Conservation (phyloP, 1,140 invertebrate species). For the Conus betulinus region DNA sequence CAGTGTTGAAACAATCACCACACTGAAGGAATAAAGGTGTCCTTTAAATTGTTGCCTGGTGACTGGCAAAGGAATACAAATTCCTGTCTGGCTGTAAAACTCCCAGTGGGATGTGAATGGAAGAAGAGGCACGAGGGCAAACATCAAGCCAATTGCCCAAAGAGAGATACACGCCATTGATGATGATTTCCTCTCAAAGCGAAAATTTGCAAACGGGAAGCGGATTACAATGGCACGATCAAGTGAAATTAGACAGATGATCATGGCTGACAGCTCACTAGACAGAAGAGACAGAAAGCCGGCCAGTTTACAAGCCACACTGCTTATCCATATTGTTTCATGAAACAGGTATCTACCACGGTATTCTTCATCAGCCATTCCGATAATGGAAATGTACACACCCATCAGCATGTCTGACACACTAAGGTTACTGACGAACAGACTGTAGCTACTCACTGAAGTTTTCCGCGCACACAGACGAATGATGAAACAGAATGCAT, state of each 20-base stretch:
- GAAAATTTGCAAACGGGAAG: conserved; percentile 34
- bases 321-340: conserved; percentile 55
- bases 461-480: neutral
- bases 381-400: conserved; percentile 65
- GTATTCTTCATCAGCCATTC: conserved; percentile 58
- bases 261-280: neutral
- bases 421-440: conserved; percentile 56
- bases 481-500: neutral
- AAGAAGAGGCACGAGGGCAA: conserved; percentile 12
- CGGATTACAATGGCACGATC: conserved; percentile 49
- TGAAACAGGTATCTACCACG: conserved; percentile 56
- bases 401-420: conserved; percentile 65
- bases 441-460: conserved; percentile 23
- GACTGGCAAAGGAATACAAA: conserved; percentile 55
- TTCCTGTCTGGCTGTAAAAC: conserved; percentile 54
- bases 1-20: neutral
- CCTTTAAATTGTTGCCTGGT: conserved; percentile 1
- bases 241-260: neutral
- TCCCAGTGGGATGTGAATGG: conserved; percentile 32
- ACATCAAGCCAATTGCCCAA: neutral
- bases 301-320: conserved; percentile 42
- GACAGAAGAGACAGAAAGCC: neutral
- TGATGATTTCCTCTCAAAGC: conserved; percentile 37
- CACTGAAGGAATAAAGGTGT: neutral
- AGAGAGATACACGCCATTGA: neutral